Evolutionary conservation across 2,888 invertebrate species (phyloP), one percentile per base, ranked within the genome.

Genomic region (Pedicia rivosa): DNA sequence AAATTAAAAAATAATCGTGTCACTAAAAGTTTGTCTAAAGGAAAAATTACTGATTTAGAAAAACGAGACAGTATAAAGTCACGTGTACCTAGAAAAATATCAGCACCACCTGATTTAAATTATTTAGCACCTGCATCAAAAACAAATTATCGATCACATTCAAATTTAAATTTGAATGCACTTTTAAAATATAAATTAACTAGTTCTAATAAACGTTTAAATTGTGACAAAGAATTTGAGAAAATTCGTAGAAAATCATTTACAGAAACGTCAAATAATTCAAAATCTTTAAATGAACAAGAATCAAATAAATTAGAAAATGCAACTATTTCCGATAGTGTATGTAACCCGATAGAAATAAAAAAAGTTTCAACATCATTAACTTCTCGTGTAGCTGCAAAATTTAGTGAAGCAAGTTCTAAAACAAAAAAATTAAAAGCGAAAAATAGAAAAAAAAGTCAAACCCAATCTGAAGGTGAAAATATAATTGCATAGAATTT

Each of bases 381-480:
- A 39, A 54, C 54, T n/a, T 56, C 56, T 39, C 50, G 56, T 49
- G 52, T 57, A 40, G 56, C 56, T 34, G 57, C 56, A 25, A 56
- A 56, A 48, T 53, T 57, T 34, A 54, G 51, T 36, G 54, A 55
- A 41, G 54, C 52, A 12, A 54, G 54, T 28, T 53, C 51, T 39
- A 53, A 52, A 37, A 55, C 53, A 42, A 52, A 51, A 37, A 53
- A 52, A 47, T 51, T 53, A 10, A 52, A 48, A 38, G 47, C 50
- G 17, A 48, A 50, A 49, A 37, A 46, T 46, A 33, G 42, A 46
- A 24, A 53, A 53, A 42, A 53, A 50, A 42, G 27, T n/a, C 51
- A 51, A 19, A 53, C 52, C 39, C 44, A 56, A n/a, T n/a, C n/a
- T n/a, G n/a, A n/a, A n/a, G n/a, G n/a, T n/a, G n/a, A n/a, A n/a